Evolutionary conservation across 2,113 vertebrate genomes (phyloP).

Genomic region (Rhinolophus sinicus): DNA sequence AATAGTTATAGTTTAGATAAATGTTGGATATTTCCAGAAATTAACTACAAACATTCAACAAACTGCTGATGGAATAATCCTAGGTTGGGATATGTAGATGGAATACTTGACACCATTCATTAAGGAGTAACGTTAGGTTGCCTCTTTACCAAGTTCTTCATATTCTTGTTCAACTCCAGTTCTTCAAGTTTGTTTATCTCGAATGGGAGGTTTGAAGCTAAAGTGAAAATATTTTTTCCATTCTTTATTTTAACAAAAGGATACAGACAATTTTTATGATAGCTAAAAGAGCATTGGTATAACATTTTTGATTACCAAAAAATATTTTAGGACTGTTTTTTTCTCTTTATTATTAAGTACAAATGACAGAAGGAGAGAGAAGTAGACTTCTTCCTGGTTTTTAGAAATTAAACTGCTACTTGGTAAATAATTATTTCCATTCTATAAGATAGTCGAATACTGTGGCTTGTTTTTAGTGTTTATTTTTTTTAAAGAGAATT

Average conservation of each 20-base stretch:
- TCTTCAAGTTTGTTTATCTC: conserved; percentile 15
- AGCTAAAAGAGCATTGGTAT: neutral
- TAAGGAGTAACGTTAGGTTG: conserved; percentile 30
- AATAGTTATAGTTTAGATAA: conserved; percentile 24
- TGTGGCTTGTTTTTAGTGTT: conserved; percentile 13
- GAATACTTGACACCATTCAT: neutral
- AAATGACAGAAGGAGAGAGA: conserved; percentile 17
- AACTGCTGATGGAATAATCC: neutral
- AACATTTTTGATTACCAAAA: conserved; percentile 38
- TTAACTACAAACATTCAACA: conserved; percentile 31
- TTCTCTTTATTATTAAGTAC: conserved; percentile 22
- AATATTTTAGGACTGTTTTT: neutral
- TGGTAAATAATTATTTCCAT: conserved; percentile 65
- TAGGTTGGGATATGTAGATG: conserved; percentile 4
- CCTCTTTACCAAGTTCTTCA: neutral
- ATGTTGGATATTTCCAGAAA: conserved; percentile 22
- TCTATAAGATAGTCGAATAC: conserved; percentile 23
- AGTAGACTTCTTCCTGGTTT: neutral
- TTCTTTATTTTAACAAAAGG: neutral
- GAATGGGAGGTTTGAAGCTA: neutral
- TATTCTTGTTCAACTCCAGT: neutral
- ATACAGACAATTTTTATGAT: neutral
- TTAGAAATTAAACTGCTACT: conserved; percentile 54
- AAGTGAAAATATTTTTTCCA: neutral
- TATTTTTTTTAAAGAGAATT: conserved; percentile 35